These are phyloP conservation scores for Hirtodrosophila alboralis DNA, from an alignment of 2,888 invertebrate species.

Conservation along the genomic window DNA sequence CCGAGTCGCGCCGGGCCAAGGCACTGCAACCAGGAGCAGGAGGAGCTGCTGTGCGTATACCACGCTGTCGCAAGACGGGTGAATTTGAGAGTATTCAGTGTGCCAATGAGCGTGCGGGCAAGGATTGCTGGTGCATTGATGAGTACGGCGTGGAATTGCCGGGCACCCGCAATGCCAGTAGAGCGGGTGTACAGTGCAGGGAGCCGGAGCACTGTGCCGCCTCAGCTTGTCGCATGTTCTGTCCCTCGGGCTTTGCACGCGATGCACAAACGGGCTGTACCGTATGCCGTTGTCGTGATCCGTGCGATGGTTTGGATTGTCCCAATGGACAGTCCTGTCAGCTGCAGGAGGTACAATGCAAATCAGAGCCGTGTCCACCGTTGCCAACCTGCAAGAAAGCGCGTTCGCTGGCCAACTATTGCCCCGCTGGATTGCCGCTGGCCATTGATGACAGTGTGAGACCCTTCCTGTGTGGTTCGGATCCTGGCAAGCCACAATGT, in stretches of 20 bases:
- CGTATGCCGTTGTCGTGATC: slow-evolving; percentile 92
- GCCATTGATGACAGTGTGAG: slow-evolving; percentile 89
- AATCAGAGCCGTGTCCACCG: slow-evolving; percentile 92
- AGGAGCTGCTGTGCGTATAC: slow-evolving; percentile 85
- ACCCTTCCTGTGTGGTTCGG: slow-evolving; percentile 92
- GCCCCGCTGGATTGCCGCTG: slow-evolving; percentile 90
- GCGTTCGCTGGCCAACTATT: slow-evolving; percentile 90
- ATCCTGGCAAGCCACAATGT: slow-evolving; percentile 92
- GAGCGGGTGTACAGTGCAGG: slow-evolving; percentile 70
- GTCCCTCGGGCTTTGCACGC: slow-evolving; percentile 91
- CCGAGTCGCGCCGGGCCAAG: slow-evolving; percentile 87
- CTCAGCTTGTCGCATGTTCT: slow-evolving; percentile 93
- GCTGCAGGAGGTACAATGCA: slow-evolving; percentile 90
- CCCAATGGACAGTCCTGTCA: slow-evolving; percentile 91
- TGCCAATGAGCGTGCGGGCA: slow-evolving; percentile 87
- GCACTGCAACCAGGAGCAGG: slow-evolving; percentile 81
- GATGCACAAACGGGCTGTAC: slow-evolving; percentile 89
- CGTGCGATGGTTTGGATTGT: slow-evolving; percentile 90
- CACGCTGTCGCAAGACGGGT: slow-evolving; percentile 89
- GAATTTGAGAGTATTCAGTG: slow-evolving; percentile 92
- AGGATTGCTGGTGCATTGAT: slow-evolving; percentile 93
- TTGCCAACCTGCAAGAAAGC: slow-evolving; percentile 93
- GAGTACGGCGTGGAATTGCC: slow-evolving; percentile 91
- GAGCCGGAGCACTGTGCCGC: slow-evolving; percentile 89
- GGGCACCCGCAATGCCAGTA: slow-evolving; percentile 87